Conservation (phyloP, 2,888 invertebrate species). For the Diarsia dahlii region DNA sequence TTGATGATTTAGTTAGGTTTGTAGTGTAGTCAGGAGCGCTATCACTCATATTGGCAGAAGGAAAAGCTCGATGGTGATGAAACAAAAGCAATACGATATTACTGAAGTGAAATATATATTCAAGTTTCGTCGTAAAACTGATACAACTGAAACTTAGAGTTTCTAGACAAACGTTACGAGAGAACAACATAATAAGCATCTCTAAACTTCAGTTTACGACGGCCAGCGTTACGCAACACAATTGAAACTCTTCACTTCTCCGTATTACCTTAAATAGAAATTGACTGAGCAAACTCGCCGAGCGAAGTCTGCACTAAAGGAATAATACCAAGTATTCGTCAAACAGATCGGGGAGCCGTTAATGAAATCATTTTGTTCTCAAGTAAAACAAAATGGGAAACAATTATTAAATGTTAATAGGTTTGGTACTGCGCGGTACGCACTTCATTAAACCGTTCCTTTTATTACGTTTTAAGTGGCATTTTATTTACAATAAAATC, state of each 20-base stretch:
- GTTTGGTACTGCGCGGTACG: slow-evolving; percentile 58
- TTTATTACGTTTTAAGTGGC: slow-evolving; percentile 67
- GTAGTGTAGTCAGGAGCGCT: background rate
- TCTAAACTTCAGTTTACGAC: slow-evolving; percentile 7
- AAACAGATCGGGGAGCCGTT: slow-evolving; percentile 71
- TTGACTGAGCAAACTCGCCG: slow-evolving; percentile 64
- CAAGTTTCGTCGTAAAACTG: background rate
- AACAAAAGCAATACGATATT: background rate
- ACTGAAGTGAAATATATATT: background rate
- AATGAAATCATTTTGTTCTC: slow-evolving; percentile 76
- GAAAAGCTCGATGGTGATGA: background rate
- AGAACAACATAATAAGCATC: slow-evolving; percentile 8
- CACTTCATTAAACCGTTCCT: slow-evolving; percentile 67
- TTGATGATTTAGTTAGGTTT: slow-evolving; percentile 14
- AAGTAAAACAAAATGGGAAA: slow-evolving; percentile 74
- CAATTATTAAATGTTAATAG: slow-evolving; percentile 73
- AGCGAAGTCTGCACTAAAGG: slow-evolving; percentile 67
- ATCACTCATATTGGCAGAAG: background rate
- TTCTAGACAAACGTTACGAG: background rate
- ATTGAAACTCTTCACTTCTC: slow-evolving; percentile 36
- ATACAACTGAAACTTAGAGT: background rate
- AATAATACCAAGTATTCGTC: slow-evolving; percentile 72
- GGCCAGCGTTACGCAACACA: slow-evolving; percentile 43
- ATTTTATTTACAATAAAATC: slow-evolving; percentile 67
- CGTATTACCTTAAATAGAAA: slow-evolving; percentile 62